Conservation (phyloP, 2,113 vertebrate genomes). For the Mirounga angustirostris region DNA sequence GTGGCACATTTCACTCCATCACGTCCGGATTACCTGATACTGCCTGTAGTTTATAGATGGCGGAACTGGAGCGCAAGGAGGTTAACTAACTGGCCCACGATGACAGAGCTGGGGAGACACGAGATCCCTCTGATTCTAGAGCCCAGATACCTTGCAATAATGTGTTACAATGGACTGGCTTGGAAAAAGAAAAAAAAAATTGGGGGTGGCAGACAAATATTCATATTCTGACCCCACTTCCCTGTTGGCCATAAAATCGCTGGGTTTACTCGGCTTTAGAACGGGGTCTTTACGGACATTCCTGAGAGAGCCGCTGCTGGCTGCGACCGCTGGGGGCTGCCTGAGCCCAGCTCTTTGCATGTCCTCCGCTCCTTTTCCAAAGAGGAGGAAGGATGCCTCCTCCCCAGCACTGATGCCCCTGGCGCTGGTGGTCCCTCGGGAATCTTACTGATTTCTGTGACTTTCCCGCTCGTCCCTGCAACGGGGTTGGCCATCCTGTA, state of each 20-base stretch:
- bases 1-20: neutral
- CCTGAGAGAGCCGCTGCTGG: neutral
- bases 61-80: neutral
- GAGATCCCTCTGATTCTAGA: neutral
- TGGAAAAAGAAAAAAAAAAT: neutral
- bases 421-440: neutral
- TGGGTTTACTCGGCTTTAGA: neutral
- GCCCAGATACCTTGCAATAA: neutral
- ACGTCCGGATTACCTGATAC: neutral
- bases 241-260: neutral
- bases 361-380: neutral
- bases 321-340: neutral
- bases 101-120: neutral
- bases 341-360: neutral
- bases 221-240: neutral
- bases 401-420: neutral
- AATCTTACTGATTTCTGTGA: neutral
- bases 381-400: neutral
- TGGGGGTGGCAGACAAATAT: neutral
- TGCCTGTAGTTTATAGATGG: neutral
- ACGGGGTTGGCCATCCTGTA: neutral
- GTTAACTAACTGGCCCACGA: neutral
- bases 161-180: neutral
- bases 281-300: neutral
- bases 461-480: neutral